Base-by-base conservation (phyloP, 2,888 invertebrate genomes). In the Metopia argyrocephala region DNA sequence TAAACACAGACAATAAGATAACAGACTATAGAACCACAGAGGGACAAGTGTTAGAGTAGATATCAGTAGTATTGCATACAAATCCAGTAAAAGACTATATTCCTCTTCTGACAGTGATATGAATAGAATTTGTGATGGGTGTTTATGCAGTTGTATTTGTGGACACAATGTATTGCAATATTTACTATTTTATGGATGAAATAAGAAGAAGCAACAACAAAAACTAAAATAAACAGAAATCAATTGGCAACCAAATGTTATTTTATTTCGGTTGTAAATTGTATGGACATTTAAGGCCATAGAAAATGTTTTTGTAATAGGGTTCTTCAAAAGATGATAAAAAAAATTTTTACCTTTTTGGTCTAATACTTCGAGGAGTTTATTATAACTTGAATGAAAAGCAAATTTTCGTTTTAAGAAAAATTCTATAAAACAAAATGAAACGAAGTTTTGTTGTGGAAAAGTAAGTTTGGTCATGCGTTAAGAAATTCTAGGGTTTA, bases 181-280 rank as follows among this genome's bases (percentile, higher is more conserved):
- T 54, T 68, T 66, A 45, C 52, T 52, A 45, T 46, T 75, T 66
- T 52, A 54, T 75, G 46, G 45, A 54, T 61, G 50, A 74, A 59
- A 66, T 52, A 23, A 68, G 66, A 18, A 61, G 61, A 38, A 59
- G 38, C 45, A 68, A 59, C 45, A 59, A 38, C 9, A 50, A 27
- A 6, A 38, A 54, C 12, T 21, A 59, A 0, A 31, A 50, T n/a
- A 28, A 45, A 48, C 5, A 48, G 9, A 21, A 38, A 27, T 27
- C 23, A 48, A 38, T 23, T 12, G 20, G 59, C 59, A 75, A 79
- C 66, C 70, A 75, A 66, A 28, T 71, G 71, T 71, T 78, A 66
- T 78, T 71, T 61, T 52, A 78, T 70, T 52, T 59, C 23, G 64
- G 28, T 45, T 50, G 76, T 57, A 69, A 69, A 69, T 57, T 76